Conservation (phyloP, 2,113 vertebrate genomes). For the Chaetodon trifascialis region DNA sequence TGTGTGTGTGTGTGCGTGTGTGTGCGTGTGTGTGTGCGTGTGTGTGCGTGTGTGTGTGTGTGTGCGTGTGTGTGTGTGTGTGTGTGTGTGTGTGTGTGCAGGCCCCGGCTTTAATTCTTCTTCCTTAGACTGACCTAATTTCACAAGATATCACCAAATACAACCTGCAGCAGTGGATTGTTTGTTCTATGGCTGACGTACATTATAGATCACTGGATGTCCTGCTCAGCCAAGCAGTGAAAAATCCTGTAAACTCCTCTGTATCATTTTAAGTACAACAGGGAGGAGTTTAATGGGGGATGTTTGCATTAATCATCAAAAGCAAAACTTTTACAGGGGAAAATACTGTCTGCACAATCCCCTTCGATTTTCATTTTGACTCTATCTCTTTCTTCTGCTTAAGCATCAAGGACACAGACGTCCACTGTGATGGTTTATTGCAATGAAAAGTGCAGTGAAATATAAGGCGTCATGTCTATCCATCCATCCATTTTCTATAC, state of each 20-base stretch:
- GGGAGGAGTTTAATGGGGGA: neutral
- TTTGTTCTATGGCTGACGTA: neutral
- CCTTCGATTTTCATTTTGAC: neutral
- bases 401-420: neutral
- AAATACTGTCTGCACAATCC: neutral
- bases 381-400: neutral
- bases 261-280: constrained; percentile 20
- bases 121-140: constrained; percentile 42
- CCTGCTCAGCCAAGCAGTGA: neutral
- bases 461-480: neutral
- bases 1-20: too few species aligned
- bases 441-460: neutral
- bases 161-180: too few species aligned
- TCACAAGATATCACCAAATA: constrained; percentile 12
- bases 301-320: constrained; percentile 40
- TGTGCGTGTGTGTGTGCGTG: constrained; percentile 20
- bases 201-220: neutral
- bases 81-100: constrained; percentile 22
- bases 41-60: constrained; percentile 25
- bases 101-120: constrained; percentile 17
- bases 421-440: neutral
- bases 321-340: constrained; percentile 4
- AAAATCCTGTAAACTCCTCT: neutral
- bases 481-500: too few species aligned
- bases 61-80: constrained; percentile 24